Conservation (phyloP, 1,140 invertebrate species). For the Cyphomyrmex costatus region DNA sequence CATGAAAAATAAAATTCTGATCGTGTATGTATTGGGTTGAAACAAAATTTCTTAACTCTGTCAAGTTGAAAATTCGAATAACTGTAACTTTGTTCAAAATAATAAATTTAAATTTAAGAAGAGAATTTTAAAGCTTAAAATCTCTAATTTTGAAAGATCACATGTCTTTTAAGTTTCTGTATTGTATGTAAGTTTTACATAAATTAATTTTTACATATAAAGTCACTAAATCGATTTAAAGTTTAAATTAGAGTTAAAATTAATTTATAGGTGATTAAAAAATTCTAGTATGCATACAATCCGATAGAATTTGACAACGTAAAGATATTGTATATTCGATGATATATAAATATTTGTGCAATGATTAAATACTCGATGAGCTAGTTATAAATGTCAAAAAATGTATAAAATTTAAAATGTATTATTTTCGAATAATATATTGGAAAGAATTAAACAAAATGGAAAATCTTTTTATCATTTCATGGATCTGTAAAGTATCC, state of each 20-base stretch:
- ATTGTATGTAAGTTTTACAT: too few relatives aligned
- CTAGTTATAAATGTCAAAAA: not conserved
- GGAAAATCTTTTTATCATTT: too few relatives aligned
- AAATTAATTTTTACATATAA: too few relatives aligned
- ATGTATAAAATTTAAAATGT: not conserved
- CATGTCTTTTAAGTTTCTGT: too few relatives aligned
- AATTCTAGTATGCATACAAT: slow-evolving; percentile 42
- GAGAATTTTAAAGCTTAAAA: too few relatives aligned
- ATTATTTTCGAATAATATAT: not conserved
- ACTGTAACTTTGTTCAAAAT: too few relatives aligned
- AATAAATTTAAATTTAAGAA: too few relatives aligned
- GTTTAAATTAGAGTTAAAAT: slow-evolving; percentile 55
- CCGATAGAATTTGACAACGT: not conserved
- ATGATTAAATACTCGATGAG: slow-evolving; percentile 2
- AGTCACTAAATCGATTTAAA: slow-evolving; percentile 37
- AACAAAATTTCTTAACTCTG: too few relatives aligned
- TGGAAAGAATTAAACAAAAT: too few relatives aligned
- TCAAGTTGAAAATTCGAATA: too few relatives aligned
- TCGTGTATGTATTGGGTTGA: not conserved
- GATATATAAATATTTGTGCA: not conserved
- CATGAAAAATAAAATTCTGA: slow-evolving; percentile 32
- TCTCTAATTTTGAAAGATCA: too few relatives aligned
- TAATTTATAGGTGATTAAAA: slow-evolving; percentile 42
- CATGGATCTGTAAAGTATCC: too few relatives aligned
- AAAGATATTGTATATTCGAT: not conserved